Evolutionary conservation across 2,797 vertebrate genomes (phyloP).

Genomic region (Babyrousa celebensis): DNA sequence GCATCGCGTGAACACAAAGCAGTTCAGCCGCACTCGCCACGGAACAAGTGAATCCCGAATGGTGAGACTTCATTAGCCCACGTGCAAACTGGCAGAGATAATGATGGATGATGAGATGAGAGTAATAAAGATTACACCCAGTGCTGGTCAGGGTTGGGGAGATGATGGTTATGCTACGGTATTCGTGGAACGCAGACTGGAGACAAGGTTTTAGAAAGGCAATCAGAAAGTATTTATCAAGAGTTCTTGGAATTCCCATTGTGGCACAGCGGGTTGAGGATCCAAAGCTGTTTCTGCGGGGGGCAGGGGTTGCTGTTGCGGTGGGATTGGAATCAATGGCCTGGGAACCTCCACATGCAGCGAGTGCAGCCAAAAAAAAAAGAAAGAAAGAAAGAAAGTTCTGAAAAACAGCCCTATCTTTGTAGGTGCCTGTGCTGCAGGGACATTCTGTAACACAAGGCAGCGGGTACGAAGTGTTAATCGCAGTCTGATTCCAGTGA

Average conservation of each 20-base stretch:
- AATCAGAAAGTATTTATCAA: neutral
- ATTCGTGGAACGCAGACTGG: neutral
- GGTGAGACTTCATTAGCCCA: neutral
- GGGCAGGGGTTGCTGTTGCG: too few relatives aligned
- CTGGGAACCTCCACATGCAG: too few relatives aligned
- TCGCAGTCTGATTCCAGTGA: neutral
- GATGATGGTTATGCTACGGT: rapidly evolving
- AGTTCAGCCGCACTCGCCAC: neutral
- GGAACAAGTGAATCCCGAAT: neutral
- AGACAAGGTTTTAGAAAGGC: neutral
- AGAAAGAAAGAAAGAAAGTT: too few relatives aligned
- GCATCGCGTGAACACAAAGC: neutral
- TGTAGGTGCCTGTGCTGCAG: neutral
- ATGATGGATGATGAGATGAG: too few relatives aligned
- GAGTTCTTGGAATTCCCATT: too few relatives aligned
- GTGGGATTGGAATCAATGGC: too few relatives aligned
- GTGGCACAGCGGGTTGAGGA: too few relatives aligned
- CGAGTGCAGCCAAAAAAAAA: too few relatives aligned
- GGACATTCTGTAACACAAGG: neutral
- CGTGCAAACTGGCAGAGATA: neutral
- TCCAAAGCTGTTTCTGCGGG: too few relatives aligned
- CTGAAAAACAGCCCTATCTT: neutral
- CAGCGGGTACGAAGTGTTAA: rapidly evolving
- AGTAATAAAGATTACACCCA: too few relatives aligned
- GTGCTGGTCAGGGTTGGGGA: neutral